These are phyloP conservation scores for Spheniscus mendiculus DNA, from an alignment of 2,113 vertebrate genomes.

Conservation along the genomic window DNA sequence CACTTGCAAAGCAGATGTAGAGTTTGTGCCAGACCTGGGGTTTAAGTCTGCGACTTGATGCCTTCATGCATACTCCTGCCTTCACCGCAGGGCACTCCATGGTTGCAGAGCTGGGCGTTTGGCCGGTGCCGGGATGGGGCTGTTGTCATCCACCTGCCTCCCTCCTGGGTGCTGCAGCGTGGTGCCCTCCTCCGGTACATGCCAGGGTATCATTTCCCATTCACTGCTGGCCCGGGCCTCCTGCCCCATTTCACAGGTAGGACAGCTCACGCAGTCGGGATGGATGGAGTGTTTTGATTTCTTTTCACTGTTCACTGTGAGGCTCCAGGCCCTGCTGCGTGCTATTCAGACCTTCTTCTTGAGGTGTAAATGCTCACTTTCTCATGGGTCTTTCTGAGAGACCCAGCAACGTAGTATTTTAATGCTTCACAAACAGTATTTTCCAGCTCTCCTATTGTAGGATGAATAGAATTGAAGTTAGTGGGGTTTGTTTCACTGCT, in stretches of 20 bases:
- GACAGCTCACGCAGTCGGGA: neutral
- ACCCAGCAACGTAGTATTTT: no score
- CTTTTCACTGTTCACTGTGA: neutral
- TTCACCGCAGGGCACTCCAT: accelerated
- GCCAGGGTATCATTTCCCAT: neutral
- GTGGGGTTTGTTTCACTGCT: neutral
- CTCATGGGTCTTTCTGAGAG: neutral
- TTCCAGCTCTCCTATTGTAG: neutral
- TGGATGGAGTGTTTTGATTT: neutral
- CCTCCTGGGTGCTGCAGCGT: neutral
- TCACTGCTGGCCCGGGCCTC: neutral
- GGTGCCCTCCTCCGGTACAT: no score
- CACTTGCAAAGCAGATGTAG: neutral
- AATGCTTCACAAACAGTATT: neutral
- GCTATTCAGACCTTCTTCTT: neutral
- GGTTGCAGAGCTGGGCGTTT: accelerated
- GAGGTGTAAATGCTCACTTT: neutral
- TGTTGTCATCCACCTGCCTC: no score
- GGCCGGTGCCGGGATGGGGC: no score
- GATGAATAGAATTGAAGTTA: neutral
- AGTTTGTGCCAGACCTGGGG: neutral
- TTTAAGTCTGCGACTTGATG: accelerated
- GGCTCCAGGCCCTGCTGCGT: neutral
- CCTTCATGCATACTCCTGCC: neutral
- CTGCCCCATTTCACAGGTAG: neutral